Evolutionary conservation across 23 tunicate genomes (phyloP).

Genomic region (Clavelina lepadiformis): DNA sequence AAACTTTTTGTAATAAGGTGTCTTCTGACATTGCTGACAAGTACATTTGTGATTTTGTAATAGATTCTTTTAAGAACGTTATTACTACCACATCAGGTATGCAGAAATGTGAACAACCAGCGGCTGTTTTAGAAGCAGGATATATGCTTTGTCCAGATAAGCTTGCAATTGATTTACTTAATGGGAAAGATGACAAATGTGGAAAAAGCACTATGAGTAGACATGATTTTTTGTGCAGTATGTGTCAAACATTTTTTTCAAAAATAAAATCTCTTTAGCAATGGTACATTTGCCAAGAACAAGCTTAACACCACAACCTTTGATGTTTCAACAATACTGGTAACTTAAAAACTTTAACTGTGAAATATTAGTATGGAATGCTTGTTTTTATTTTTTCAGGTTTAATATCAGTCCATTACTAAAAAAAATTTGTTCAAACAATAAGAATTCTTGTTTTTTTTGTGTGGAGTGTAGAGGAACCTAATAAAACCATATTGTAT

Average conservation of each 20-base stretch:
- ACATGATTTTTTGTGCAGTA: slow-evolving; percentile 8
- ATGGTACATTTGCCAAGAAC: too few relatives aligned
- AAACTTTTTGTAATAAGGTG: slow-evolving; percentile 12
- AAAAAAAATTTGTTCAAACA: too few relatives aligned
- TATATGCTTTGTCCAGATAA: slow-evolving; percentile 19
- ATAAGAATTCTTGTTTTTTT: too few relatives aligned
- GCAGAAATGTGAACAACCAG: not conserved
- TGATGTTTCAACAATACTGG: too few relatives aligned
- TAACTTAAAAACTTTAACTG: too few relatives aligned
- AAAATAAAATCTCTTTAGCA: not conserved
- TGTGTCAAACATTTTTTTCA: not conserved
- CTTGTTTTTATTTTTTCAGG: too few relatives aligned
- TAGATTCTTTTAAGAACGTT: slow-evolving; percentile 22
- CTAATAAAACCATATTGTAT: too few relatives aligned
- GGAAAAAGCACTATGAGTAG: slow-evolving; percentile 17
- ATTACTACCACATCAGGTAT: not conserved
- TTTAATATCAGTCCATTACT: too few relatives aligned
- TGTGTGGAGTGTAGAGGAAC: too few relatives aligned
- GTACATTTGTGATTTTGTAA: slow-evolving; percentile 12
- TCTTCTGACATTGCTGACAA: slow-evolving; percentile 12
- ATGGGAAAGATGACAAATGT: slow-evolving; percentile 2
- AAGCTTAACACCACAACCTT: too few relatives aligned
- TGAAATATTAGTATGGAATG: too few relatives aligned
- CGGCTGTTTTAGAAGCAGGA: slow-evolving; percentile 9
- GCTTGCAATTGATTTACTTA: slow-evolving; percentile 16